A percentile compares a stretch with the other conserved stretches of the same genome.
phyloP scores from a whole-genome alignment of 2,888 invertebrate species.

The Limnephilus auricula region DNA sequence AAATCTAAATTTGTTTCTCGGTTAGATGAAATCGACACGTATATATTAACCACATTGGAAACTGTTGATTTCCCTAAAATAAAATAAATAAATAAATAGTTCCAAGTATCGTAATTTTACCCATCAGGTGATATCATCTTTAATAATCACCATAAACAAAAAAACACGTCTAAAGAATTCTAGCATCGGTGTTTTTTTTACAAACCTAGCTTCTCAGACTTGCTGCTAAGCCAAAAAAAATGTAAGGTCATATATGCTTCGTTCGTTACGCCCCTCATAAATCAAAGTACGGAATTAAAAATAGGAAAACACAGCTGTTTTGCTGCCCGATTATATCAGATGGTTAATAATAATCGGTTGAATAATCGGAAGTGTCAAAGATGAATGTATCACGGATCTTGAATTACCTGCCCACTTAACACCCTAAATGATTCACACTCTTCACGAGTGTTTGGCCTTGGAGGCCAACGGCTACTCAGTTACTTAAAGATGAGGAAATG shows the following conservation, averaged over 20 bases:
- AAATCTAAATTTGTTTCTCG: no score
- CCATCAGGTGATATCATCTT: constrained; percentile 19
- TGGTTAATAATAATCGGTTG: constrained; percentile 18
- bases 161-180: background rate
- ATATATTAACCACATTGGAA: no score
- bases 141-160: background rate
- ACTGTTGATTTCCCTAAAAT: no score
- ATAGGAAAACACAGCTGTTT: background rate
- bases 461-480: background rate
- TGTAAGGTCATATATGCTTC: constrained; percentile 29
- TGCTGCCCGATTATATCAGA: background rate
- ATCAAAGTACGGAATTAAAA: background rate
- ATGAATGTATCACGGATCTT: background rate
- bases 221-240: background rate
- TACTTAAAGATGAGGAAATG: background rate
- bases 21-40: no score
- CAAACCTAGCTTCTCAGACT: background rate
- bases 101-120: constrained; percentile 1
- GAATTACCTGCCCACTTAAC: background rate
- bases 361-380: constrained; percentile 8
- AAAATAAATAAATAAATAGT: no score
- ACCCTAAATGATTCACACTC: background rate
- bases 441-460: background rate
- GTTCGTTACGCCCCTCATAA: background rate
- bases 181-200: background rate